Conservation (phyloP, 2,113 vertebrate genomes). For the Neofelis nebulosa region DNA sequence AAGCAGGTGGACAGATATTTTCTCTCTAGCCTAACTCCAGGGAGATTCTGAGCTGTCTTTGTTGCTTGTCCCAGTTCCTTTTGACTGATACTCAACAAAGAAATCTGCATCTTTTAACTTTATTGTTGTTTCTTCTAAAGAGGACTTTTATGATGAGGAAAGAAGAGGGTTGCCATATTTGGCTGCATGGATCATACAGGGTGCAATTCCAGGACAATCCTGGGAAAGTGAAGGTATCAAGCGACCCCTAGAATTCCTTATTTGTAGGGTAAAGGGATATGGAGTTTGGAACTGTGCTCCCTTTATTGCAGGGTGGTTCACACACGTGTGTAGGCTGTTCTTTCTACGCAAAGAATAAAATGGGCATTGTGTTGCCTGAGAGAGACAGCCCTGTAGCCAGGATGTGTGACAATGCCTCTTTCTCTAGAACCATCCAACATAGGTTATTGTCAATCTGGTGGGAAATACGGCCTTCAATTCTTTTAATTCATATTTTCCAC, state of each 20-base stretch:
- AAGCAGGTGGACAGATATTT: conserved; percentile 61
- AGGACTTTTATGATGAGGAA: background rate
- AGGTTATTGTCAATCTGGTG: background rate
- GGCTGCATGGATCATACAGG: background rate
- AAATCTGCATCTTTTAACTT: conserved; percentile 55
- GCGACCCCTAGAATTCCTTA: background rate
- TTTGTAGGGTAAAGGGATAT: background rate
- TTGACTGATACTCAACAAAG: conserved; percentile 42
- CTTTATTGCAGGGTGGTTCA: background rate
- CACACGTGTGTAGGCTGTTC: background rate
- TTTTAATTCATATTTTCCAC: background rate
- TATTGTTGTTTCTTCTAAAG: conserved; percentile 44
- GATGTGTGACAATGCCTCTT: background rate
- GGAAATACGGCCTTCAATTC: background rate
- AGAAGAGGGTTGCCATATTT: background rate
- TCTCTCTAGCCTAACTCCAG: conserved; percentile 35
- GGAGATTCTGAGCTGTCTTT: conserved; percentile 50
- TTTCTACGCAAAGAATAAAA: background rate
- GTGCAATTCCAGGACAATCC: background rate
- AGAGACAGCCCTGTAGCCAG: background rate
- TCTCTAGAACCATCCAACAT: background rate
- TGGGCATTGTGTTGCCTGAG: background rate
- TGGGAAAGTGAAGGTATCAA: background rate
- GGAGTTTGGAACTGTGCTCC: background rate
- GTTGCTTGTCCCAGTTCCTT: conserved; percentile 64